A percentile compares a stretch with the other conserved stretches of the same genome.
These are phyloP conservation scores for Shinisaurus crocodilurus DNA, from an alignment of 2,113 vertebrate species.

Conservation along the genomic window DNA sequence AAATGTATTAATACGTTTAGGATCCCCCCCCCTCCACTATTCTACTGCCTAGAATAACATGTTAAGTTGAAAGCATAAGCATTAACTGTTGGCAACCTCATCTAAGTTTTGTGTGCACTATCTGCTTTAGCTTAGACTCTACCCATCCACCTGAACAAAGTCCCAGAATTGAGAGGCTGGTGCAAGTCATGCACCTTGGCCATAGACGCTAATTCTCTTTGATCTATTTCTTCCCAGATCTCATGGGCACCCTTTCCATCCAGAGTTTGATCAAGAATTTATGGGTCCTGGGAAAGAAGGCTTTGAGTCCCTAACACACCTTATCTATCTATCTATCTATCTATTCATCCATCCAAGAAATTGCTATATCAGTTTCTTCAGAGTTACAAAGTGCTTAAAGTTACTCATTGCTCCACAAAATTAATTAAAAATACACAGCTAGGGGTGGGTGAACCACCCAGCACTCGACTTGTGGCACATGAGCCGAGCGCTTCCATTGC, in stretches of 20 bases:
- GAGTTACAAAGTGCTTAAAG: too few relatives aligned
- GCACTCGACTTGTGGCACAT: too few relatives aligned
- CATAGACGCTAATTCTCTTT: neutral
- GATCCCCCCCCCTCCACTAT: conserved; percentile 31
- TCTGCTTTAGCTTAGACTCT: neutral
- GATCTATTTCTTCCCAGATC: neutral
- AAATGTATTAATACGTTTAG: conserved; percentile 43
- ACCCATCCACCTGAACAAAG: neutral
- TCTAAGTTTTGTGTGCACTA: neutral
- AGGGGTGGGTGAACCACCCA: too few relatives aligned
- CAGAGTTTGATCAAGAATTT: neutral
- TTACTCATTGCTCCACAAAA: too few relatives aligned
- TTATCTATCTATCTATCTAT: too few relatives aligned
- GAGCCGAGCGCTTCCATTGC: too few relatives aligned
- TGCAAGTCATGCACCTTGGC: neutral
- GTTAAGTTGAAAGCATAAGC: too few relatives aligned
- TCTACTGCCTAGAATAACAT: conserved; percentile 11
- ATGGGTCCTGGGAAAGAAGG: neutral
- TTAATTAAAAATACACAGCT: too few relatives aligned
- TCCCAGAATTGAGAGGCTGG: neutral
- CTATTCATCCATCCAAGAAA: too few relatives aligned
- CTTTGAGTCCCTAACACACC: neutral
- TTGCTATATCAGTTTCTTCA: too few relatives aligned
- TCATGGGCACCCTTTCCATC: neutral
- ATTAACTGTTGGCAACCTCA: neutral